phyloP scores from a whole-genome alignment of 2,797 vertebrate genomes.

The Rallus crepitans region DNA sequence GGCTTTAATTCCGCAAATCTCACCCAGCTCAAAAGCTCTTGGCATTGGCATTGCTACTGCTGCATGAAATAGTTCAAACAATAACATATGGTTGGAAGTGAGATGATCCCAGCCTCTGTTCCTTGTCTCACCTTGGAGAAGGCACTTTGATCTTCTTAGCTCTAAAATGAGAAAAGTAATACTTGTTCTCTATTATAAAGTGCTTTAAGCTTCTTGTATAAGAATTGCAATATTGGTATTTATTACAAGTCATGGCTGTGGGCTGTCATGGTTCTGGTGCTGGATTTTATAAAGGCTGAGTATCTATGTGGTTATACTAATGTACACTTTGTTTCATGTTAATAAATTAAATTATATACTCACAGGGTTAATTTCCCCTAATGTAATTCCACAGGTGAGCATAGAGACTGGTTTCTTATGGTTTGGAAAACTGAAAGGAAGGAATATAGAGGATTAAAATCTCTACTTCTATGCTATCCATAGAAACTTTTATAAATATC shows the following conservation, averaged over 20 bases:
- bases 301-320: neutral
- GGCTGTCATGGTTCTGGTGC: neutral
- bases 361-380: neutral
- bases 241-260: neutral
- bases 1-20: neutral
- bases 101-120: neutral
- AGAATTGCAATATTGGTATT: neutral
- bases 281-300: neutral
- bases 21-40: neutral
- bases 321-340: neutral
- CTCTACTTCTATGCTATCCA: neutral
- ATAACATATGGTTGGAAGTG: neutral
- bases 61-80: slow-evolving; percentile 19
- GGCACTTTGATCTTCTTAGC: neutral
- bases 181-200: neutral
- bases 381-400: neutral
- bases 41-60: neutral
- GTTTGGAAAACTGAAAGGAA: neutral
- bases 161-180: slow-evolving; percentile 8
- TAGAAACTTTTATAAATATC: neutral
- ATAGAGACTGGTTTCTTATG: neutral
- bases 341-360: neutral
- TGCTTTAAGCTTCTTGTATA: neutral
- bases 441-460: neutral
- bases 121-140: neutral